Conservation (phyloP, 2,797 vertebrate species). For the Nasua narica region DNA sequence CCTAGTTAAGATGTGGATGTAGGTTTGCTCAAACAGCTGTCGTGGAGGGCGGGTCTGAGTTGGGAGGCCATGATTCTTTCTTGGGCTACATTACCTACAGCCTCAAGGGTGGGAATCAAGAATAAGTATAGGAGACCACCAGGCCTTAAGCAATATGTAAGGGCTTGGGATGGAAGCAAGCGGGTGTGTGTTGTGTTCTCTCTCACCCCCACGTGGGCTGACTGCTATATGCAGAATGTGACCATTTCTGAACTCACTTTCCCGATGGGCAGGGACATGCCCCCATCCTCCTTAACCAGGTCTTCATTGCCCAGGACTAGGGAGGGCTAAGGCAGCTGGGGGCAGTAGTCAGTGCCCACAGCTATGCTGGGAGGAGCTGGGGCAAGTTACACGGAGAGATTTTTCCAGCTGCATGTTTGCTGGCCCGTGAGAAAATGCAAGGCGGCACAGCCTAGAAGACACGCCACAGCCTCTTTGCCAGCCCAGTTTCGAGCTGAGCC, state of each 20-base stretch:
- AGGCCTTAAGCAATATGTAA: neutral
- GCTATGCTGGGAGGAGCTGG: neutral
- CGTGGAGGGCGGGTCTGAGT: neutral
- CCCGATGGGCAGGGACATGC: neutral
- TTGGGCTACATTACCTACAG: neutral
- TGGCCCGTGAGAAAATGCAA: neutral
- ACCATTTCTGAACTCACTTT: neutral
- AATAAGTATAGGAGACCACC: neutral
- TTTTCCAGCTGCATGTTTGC: constrained; percentile 1
- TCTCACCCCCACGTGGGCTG: neutral
- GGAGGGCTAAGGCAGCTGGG: neutral
- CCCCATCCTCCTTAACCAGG: neutral
- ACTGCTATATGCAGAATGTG: neutral
- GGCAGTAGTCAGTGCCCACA: neutral
- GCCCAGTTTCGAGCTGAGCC: neutral
- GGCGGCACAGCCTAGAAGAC: neutral
- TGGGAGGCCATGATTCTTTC: neutral
- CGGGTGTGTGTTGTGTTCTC: neutral
- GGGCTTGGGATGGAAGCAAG: neutral
- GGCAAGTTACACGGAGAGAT: neutral
- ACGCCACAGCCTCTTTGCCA: neutral
- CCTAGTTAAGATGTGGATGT: neutral
- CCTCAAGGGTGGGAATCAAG: neutral
- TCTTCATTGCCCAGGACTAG: neutral
- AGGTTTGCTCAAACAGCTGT: neutral